Conservation (phyloP, 2,888 invertebrate species). For the Junonia oenone region DNA sequence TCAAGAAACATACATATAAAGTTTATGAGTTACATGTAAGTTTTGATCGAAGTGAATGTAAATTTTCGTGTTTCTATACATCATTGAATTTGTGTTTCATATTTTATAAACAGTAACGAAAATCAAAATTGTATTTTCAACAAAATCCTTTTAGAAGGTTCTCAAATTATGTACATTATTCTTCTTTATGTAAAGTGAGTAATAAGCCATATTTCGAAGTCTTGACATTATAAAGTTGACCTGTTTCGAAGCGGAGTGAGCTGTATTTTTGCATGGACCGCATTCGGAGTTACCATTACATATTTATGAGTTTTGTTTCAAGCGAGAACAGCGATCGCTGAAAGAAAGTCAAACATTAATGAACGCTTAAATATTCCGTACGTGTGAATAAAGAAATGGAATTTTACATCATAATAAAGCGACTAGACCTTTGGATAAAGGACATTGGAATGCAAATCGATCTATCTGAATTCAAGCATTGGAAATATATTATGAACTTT, state of each 20-base stretch:
- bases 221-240: conserved; percentile 49
- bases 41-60: too few species aligned
- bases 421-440: conserved; percentile 28
- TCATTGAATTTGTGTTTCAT: too few species aligned
- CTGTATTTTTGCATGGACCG: conserved; percentile 59
- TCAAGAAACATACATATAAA: too few species aligned
- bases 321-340: conserved; percentile 52
- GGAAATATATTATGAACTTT: conserved; percentile 10
- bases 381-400: conserved; percentile 70
- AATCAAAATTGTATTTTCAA: background rate
- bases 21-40: too few species aligned
- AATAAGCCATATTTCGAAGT: conserved; percentile 9
- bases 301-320: conserved; percentile 75
- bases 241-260: conserved; percentile 52
- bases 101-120: too few species aligned
- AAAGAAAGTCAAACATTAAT: conserved; percentile 76
- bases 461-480: conserved; percentile 22
- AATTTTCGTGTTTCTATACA: too few species aligned
- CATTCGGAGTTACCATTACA: conserved; percentile 57
- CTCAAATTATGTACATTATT: background rate
- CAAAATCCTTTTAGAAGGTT: background rate
- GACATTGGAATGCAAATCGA: conserved; percentile 55
- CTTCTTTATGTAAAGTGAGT: background rate
- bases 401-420: conserved; percentile 62
- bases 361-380: conserved; percentile 72